Conservation (phyloP, 2,888 invertebrate species). For the Athalia rosae region DNA sequence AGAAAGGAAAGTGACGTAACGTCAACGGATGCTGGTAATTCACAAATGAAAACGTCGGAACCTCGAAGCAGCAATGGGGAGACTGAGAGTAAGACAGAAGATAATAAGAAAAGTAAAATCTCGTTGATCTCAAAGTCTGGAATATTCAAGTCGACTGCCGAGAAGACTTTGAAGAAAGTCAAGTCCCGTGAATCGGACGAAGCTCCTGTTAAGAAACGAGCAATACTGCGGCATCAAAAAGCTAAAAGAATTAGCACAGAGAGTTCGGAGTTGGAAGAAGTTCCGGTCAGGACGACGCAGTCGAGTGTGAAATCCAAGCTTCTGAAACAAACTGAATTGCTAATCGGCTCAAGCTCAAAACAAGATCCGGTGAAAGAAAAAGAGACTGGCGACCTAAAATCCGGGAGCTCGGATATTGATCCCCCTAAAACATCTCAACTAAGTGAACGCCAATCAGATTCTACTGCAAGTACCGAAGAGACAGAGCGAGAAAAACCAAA, state of each 20-base stretch:
- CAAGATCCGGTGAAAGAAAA: slow-evolving; percentile 16
- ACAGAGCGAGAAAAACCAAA: not conserved
- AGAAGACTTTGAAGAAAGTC: slow-evolving; percentile 17
- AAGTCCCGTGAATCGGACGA: slow-evolving; percentile 25
- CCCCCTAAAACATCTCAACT: not conserved
- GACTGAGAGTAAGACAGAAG: not conserved
- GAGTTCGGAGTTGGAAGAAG: slow-evolving; percentile 35
- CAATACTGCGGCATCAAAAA: slow-evolving; percentile 30
- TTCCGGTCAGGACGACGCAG: slow-evolving; percentile 4
- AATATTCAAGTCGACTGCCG: not conserved
- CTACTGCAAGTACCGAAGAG: slow-evolving; percentile 25
- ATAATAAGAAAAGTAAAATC: slow-evolving; percentile 16
- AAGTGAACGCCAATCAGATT: slow-evolving; percentile 20
- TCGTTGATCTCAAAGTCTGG: not conserved
- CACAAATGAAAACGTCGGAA: slow-evolving; percentile 17
- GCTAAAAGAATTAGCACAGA: slow-evolving; percentile 26
- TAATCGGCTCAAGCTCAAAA: slow-evolving; percentile 3
- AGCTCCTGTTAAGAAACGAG: slow-evolving; percentile 22
- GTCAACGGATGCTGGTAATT: slow-evolving; percentile 10
- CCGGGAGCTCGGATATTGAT: slow-evolving; percentile 32
- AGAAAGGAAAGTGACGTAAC: slow-evolving; percentile 27
- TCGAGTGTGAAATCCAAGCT: slow-evolving; percentile 6
- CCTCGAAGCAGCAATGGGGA: slow-evolving; percentile 18
- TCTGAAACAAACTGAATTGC: not conserved
- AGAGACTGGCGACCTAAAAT: slow-evolving; percentile 16